Percentiles rank a stretch among this genome's conserved stretches.
These are phyloP conservation scores for Danio jaintianensis DNA, from an alignment of 2,797 vertebrate species.

Conservation along the genomic window DNA sequence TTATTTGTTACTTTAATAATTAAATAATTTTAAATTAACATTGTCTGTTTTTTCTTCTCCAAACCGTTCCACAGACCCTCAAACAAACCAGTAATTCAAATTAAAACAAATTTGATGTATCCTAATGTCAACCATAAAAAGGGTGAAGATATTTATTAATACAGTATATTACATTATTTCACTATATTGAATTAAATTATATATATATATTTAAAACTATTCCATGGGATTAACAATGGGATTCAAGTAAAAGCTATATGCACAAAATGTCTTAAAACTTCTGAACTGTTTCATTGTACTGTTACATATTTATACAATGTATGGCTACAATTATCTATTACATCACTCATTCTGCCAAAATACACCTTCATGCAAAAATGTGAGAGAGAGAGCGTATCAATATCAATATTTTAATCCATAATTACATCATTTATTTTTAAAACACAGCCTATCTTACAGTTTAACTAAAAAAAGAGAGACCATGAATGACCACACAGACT, in stretches of 20 bases:
- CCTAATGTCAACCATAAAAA: not conserved
- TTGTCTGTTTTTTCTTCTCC: too few species aligned
- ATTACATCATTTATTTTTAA: conserved; percentile 64
- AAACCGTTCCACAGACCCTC: too few species aligned
- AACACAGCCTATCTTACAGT: conserved; percentile 70
- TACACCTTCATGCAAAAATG: not conserved
- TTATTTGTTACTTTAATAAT: too few species aligned
- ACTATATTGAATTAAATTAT: too few species aligned
- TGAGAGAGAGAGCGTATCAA: conserved; percentile 16
- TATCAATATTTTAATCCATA: conserved; percentile 64
- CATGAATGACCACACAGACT: conserved; percentile 52
- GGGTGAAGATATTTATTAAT: not conserved
- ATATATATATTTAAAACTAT: not conserved
- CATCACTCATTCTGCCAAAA: not conserved
- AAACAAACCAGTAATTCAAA: too few species aligned
- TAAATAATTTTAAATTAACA: too few species aligned
- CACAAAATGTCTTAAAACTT: not conserved
- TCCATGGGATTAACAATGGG: not conserved
- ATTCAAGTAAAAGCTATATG: not conserved
- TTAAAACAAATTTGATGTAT: not conserved
- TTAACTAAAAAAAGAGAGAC: conserved; percentile 55
- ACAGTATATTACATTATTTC: too few species aligned
- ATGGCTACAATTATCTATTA: not conserved
- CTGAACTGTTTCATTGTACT: not conserved
- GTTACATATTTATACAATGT: not conserved